Base-by-base conservation (phyloP, 2,797 vertebrate species). In the Chelon auratus region DNA sequence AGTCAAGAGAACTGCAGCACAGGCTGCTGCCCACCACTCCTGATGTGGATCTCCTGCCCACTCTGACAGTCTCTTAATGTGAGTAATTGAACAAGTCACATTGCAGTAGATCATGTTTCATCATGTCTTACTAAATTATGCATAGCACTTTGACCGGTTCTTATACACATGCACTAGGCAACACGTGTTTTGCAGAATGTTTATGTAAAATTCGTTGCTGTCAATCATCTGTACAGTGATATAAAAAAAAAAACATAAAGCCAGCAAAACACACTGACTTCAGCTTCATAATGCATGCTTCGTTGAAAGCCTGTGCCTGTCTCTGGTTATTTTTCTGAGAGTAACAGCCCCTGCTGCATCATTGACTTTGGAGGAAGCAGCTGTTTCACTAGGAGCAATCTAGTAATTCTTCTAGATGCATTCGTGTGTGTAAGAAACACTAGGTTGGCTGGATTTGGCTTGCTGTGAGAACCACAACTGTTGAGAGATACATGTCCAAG, bases 21-120 rank as follows among this genome's bases (percentile, higher is more conserved):
- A 78, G 22, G 52, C 61, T 26, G 52, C 42, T 39, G 36, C 20
- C 20, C 48, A 68, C 20, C 33, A 53, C 22, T 36, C 36, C 55
- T 67, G 56, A 47, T 56, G 64, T 62, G 48, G 20, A 18, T 69
- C 54, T 33, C 43, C 55, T 45, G 61, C 39, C 33, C 62, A 71
- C 56, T 22, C 33, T 51, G 6, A 1, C 55, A 60, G 33, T 56
- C 37, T 62, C 52, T 54, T 57, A 47, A 71, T 36, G 48, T 61
- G 58, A 55, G 54, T 60, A 70, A 69, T 18, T 59, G 63, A 75
- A 75, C 20, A 51, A 61, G 79, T 68, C 58, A 78, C 17, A 22
- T 48, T 22, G 55, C 39, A 63, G 12, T 42, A 69, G 39, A 68
- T 62, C 54, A 47, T 42, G 14, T 64, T 80, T 72, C 18, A 51